Evolutionary conservation across 1,140 invertebrate species (phyloP).

Genomic region (Venturia canescens): DNA sequence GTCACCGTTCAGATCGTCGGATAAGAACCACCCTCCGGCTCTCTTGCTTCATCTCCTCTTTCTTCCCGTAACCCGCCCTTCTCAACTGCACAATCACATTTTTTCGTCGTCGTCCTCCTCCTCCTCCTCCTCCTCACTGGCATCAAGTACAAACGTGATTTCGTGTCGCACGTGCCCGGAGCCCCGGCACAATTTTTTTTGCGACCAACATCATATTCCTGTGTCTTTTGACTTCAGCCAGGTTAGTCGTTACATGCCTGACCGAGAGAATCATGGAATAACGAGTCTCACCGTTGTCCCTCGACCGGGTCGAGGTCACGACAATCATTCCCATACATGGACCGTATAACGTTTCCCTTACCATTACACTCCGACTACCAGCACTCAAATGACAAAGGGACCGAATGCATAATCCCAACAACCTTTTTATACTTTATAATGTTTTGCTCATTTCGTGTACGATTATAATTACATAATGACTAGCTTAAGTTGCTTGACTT

Average conservation of each 20-base stretch:
- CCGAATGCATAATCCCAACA: not conserved
- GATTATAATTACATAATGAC: not conserved
- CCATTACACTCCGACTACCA: conserved; percentile 22
- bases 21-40: conserved; percentile 6
- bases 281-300: conserved; percentile 46
- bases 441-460: not conserved
- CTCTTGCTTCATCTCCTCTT: too few species aligned
- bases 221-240: conserved; percentile 1
- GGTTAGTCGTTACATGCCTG: conserved; percentile 22
- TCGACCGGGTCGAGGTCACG: conserved; percentile 44
- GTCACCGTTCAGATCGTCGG: conserved; percentile 41
- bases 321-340: conserved; percentile 45
- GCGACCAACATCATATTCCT: conserved; percentile 14
- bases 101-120: not conserved
- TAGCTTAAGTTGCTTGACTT: too few species aligned
- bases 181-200: not conserved
- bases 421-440: not conserved
- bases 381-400: conserved; percentile 6
- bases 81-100: conserved; percentile 34
- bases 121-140: too few species aligned
- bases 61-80: not conserved
- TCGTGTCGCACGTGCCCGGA: conserved; percentile 40
- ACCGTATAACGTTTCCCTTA: conserved; percentile 37
- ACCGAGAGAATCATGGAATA: conserved; percentile 41
- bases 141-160: conserved; percentile 20